A percentile compares a stretch with the other conserved stretches of the same genome.
Conservation (phyloP, 1,140 invertebrate species). For the Drosophila yakuba region DNA sequence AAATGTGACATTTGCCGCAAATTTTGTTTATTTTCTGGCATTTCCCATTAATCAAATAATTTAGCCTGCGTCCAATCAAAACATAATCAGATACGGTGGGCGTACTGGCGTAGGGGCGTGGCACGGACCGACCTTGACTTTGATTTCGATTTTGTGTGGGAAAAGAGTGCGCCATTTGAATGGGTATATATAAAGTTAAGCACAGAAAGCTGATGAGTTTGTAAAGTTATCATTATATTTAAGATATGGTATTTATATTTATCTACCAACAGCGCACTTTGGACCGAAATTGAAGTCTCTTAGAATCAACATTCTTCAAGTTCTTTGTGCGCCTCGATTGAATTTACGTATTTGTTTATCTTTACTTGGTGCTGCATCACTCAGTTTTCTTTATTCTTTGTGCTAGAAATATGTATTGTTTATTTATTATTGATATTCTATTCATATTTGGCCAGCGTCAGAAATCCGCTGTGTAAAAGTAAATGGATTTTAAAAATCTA, state of each 20-base stretch:
- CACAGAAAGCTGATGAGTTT: too few species aligned
- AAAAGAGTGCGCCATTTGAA: neutral
- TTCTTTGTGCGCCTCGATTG: constrained; percentile 7
- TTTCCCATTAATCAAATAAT: constrained; percentile 45
- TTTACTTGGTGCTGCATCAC: neutral
- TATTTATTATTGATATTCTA: neutral
- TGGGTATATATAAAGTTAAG: neutral
- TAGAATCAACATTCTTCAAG: neutral
- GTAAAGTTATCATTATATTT: too few species aligned
- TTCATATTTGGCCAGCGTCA: neutral
- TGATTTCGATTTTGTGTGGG: neutral
- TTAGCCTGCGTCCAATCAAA: constrained; percentile 31
- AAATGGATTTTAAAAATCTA: too few species aligned
- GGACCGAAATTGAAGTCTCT: neutral
- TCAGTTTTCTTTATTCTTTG: constrained; percentile 10
- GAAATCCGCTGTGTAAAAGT: too few species aligned
- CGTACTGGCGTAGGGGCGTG: neutral
- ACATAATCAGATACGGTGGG: constrained; percentile 13
- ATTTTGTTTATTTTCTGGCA: constrained; percentile 19
- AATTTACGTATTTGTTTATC: constrained; percentile 10
- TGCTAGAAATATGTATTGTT: neutral
- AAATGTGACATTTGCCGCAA: constrained; percentile 23
- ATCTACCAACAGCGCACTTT: neutral
- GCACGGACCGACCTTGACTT: constrained; percentile 18
- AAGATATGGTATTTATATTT: neutral